Conservation (phyloP, 1,140 invertebrate species). For the Maniola jurtina region DNA sequence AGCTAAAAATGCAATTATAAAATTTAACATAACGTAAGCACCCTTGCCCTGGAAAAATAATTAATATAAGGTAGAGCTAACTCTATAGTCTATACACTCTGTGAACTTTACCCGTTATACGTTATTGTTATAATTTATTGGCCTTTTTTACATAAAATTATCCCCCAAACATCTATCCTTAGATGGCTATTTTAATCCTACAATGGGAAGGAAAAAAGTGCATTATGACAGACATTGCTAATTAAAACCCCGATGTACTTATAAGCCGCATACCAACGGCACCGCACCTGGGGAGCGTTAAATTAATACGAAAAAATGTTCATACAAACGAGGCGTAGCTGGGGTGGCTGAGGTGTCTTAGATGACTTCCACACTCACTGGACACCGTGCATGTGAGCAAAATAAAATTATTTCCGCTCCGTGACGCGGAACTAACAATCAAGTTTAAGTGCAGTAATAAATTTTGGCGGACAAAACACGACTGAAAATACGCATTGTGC, state of each 20-base stretch:
- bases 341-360: constrained; percentile 29
- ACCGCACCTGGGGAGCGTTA: constrained; percentile 61
- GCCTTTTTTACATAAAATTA: too few relatives aligned
- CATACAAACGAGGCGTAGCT: constrained; percentile 31
- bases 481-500: constrained; percentile 41
- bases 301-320: constrained; percentile 60
- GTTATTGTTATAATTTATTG: too few relatives aligned
- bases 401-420: constrained; percentile 37
- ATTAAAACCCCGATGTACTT: constrained; percentile 69
- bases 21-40: too few relatives aligned
- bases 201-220: constrained; percentile 44
- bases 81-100: too few relatives aligned
- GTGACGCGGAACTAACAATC: constrained; percentile 50
- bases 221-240: constrained; percentile 61
- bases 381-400: constrained; percentile 24
- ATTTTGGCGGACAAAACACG: constrained; percentile 44
- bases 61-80: too few relatives aligned
- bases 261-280: constrained; percentile 54
- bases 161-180: background rate
- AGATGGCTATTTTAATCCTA: constrained; percentile 20
- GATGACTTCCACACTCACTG: constrained; percentile 33
- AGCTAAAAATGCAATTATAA: too few relatives aligned
- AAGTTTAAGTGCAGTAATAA: constrained; percentile 48
- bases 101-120: too few relatives aligned
- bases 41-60: too few relatives aligned